Conservation (phyloP, 2,797 vertebrate species). For the Lemur catta region DNA sequence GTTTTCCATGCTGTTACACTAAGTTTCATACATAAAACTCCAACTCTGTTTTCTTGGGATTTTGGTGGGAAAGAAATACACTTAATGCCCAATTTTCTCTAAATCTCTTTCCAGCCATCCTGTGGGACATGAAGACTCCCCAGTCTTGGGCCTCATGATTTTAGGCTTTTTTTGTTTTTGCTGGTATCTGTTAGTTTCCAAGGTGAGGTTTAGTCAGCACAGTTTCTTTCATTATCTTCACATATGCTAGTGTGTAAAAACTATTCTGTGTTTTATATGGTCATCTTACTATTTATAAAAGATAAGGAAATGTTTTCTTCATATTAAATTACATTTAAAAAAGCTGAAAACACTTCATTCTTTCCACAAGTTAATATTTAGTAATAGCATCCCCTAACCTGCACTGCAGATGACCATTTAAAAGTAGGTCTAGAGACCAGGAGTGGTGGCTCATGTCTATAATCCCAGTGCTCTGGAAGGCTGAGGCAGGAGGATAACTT, state of each 20-base stretch:
- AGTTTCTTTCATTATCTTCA: constrained; percentile 32
- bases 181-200: not conserved
- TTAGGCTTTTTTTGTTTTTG: not conserved
- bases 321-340: not conserved
- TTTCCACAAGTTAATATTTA: constrained; percentile 29
- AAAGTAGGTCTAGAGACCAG: not conserved
- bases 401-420: not conserved
- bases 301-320: not conserved
- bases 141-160: not conserved
- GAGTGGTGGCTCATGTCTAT: too few species aligned
- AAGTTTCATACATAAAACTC: not conserved
- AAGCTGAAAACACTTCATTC: not conserved
- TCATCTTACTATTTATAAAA: constrained; percentile 7
- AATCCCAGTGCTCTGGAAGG: too few species aligned
- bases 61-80: not conserved
- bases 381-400: not conserved
- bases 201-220: not conserved
- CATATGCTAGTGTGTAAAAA: not conserved
- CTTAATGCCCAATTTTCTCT: not conserved
- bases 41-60: not conserved
- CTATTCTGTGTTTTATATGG: not conserved
- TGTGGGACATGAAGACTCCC: not conserved
- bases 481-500: too few species aligned
- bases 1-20: not conserved
- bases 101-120: not conserved